Conservation (phyloP, 2,797 vertebrate species). For the Pipistrellus kuhlii region DNA sequence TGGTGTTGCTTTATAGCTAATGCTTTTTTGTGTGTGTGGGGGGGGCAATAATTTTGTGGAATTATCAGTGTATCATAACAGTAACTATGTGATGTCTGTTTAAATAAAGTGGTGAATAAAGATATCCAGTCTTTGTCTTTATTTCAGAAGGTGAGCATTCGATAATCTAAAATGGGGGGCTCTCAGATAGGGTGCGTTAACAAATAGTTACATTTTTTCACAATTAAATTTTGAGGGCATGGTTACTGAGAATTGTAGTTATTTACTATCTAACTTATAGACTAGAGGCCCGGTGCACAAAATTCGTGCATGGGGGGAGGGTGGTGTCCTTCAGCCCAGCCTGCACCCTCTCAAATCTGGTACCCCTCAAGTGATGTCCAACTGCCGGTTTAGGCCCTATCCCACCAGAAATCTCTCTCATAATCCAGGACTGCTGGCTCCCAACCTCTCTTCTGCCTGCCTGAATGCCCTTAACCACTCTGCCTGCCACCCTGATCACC, state of each 20-base stretch:
- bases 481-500: too few relatives aligned
- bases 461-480: too few relatives aligned
- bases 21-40: background rate
- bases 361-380: too few relatives aligned
- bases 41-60: conserved; percentile 56
- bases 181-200: background rate
- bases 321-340: too few relatives aligned
- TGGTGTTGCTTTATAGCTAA: conserved; percentile 69
- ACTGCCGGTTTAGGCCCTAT: too few relatives aligned
- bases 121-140: conserved; percentile 49
- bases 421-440: too few relatives aligned
- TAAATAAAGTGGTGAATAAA: conserved; percentile 77
- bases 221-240: background rate
- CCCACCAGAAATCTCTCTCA: too few relatives aligned
- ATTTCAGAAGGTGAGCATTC: background rate
- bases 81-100: conserved; percentile 69
- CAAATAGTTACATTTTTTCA: conserved; percentile 14
- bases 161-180: background rate
- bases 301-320: too few relatives aligned
- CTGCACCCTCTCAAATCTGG: too few relatives aligned
- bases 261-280: background rate
- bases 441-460: too few relatives aligned
- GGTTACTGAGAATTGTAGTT: background rate
- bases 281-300: too few relatives aligned
- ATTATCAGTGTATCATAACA: conserved; percentile 68